phyloP scores from a whole-genome alignment of 2,113 vertebrate genomes.

The Microtus richardsoni region DNA sequence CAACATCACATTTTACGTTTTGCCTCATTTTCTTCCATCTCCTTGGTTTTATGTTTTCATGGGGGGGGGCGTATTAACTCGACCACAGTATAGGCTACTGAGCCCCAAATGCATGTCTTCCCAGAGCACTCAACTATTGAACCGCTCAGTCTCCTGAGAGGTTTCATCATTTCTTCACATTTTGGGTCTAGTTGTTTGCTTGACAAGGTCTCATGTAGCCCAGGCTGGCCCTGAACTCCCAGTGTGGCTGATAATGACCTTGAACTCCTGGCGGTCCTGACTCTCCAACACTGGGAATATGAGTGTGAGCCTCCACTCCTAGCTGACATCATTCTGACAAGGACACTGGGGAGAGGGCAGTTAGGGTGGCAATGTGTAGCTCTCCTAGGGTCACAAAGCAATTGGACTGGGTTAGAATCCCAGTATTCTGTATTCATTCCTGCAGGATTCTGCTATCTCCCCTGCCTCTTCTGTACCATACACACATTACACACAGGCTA shows the following conservation, averaged over 20 bases:
- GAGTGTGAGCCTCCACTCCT: not conserved
- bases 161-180: not conserved
- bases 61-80: not conserved
- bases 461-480: not conserved
- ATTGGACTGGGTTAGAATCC: not conserved
- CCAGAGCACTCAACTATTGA: constrained; percentile 9
- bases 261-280: not conserved
- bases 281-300: not conserved
- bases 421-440: not conserved
- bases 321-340: not conserved
- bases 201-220: not conserved
- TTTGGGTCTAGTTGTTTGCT: not conserved
- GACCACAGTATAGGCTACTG: not conserved
- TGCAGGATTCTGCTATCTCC: not conserved
- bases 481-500: not conserved
- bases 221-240: not conserved
- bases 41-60: not conserved
- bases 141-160: not conserved
- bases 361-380: not conserved
- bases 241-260: not conserved
- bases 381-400: not conserved
- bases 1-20: not conserved
- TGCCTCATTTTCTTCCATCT: not conserved
- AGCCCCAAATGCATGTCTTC: not conserved
- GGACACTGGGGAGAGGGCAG: not conserved